phyloP scores from a whole-genome alignment of 1,140 invertebrate species.

The Homarus americanus region DNA sequence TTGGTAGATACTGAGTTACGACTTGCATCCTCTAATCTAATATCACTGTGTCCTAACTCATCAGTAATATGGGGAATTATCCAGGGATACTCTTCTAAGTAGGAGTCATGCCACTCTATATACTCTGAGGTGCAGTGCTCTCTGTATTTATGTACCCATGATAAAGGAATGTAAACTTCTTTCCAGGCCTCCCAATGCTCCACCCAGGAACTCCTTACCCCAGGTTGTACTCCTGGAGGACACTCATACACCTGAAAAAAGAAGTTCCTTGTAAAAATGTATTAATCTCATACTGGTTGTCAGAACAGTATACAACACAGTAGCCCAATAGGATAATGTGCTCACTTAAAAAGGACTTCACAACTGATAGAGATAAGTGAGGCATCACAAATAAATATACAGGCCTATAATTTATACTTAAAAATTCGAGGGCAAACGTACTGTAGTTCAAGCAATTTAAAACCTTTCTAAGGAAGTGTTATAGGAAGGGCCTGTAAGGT shows the following conservation, averaged over 20 bases:
- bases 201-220: conserved; percentile 38
- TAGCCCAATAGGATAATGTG: too few species aligned
- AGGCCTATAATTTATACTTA: too few species aligned
- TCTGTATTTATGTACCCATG: conserved; percentile 57
- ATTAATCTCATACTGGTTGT: too few species aligned
- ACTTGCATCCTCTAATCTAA: background rate
- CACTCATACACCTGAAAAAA: conserved; percentile 32
- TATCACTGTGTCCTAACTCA: conserved; percentile 24
- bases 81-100: conserved; percentile 48
- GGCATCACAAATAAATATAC: too few species aligned
- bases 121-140: conserved; percentile 17
- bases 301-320: too few species aligned
- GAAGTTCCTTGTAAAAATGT: too few species aligned
- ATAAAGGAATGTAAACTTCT: conserved; percentile 51
- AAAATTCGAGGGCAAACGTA: too few species aligned
- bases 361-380: too few species aligned
- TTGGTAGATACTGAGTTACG: background rate
- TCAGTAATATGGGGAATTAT: conserved; percentile 45
- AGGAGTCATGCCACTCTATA: conserved; percentile 54
- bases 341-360: too few species aligned
- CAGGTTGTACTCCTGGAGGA: conserved; percentile 30
- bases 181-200: conserved; percentile 57
- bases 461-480: too few species aligned
- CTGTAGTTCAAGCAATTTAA: too few species aligned
- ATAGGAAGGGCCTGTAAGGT: too few species aligned